Evolutionary conservation across 2,113 vertebrate genomes (phyloP), one percentile per base, ranked within the genome.

Genomic region (Chascanopsetta lugubris): DNA sequence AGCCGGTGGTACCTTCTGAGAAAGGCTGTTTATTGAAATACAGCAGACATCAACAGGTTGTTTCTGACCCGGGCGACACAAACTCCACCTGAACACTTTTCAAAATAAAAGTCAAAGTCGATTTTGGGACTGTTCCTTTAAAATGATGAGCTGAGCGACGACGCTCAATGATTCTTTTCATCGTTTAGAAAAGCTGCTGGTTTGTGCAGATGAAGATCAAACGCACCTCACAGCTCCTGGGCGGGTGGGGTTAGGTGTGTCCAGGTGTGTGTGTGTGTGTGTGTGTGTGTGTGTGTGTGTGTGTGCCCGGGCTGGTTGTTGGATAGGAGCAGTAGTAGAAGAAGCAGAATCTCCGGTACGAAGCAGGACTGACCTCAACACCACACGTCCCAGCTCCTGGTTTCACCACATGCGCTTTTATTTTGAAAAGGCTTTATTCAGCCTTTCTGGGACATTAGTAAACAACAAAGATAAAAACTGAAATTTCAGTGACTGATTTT

Each of bases 21-120:
- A 87, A 90, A 90, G 87, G 89, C 86, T 93, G 91, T 93, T 96
- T 96, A 97, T 95, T 96, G 93, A 94, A 91, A 94, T 94, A 95
- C 91, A 95, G 95, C 93, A 95, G 94, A 94, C 93, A 93, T 90
- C 92, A 94, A 94, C 93, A 92, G 92, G 93, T 94, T 86, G 85
- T 82, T 85, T 86, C 75, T 62, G 84, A 58, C 63, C 84, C 50
- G 75, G 69, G 77, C 47, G 0, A 69, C 85, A 83, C 55, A 85
- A 86, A 85, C 75, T 17, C 59, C 20, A 22, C 82, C 42, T 2
- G 32, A 79, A 72, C 4, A 54, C 77, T 34, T 66, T 61, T 49
- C 42, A 13, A 45, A 45, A 45, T 18, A 21, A 45, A 40, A 40
- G n/a, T 30, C 29, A 40, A 6, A 40, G 11, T 17, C 38, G 5